Percentiles rank a stretch among this genome's conserved stretches.
Evolutionary conservation across 2,888 invertebrate species (phyloP).

Genomic region (Asteroscopus sphinx): DNA sequence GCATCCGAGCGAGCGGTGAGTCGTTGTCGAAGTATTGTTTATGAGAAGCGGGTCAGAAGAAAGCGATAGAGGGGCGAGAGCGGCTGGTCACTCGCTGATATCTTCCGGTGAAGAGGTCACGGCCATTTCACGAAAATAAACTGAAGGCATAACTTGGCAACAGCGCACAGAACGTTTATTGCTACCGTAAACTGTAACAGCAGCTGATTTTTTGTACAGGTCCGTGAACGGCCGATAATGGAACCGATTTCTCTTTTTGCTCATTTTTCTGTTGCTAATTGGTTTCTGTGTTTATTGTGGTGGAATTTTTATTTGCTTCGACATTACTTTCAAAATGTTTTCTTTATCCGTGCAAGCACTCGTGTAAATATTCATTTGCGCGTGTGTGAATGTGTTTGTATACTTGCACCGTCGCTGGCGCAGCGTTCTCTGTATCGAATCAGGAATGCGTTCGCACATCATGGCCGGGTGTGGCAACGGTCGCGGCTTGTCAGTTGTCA

Average conservation of each 20-base stretch:
- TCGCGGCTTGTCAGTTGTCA: slow-evolving; percentile 68
- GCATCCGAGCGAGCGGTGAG: slow-evolving; percentile 73
- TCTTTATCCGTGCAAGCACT: slow-evolving; percentile 40
- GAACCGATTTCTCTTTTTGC: slow-evolving; percentile 81
- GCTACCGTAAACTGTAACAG: slow-evolving; percentile 75
- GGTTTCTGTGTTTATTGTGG: slow-evolving; percentile 68
- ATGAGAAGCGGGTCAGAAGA: slow-evolving; percentile 89
- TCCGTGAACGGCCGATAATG: slow-evolving; percentile 73
- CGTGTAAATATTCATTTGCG: slow-evolving; percentile 55
- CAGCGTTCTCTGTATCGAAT: slow-evolving; percentile 75
- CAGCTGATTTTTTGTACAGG: slow-evolving; percentile 70
- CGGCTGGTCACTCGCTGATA: slow-evolving; percentile 81
- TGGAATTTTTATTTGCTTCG: slow-evolving; percentile 62
- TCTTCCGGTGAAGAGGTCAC: slow-evolving; percentile 86
- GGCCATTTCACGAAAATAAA: slow-evolving; percentile 79
- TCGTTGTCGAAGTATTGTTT: slow-evolving; percentile 86
- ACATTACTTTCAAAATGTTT: slow-evolving; percentile 62
- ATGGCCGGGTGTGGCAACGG: slow-evolving; percentile 63
- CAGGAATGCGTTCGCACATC: slow-evolving; percentile 82
- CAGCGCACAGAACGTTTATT: slow-evolving; percentile 63
- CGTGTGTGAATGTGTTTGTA: slow-evolving; percentile 54
- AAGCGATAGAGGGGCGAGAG: slow-evolving; percentile 82
- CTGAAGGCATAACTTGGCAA: slow-evolving; percentile 65
- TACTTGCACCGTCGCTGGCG: slow-evolving; percentile 55
- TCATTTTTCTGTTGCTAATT: slow-evolving; percentile 75